These are phyloP conservation scores for Capreolus pygargus DNA, from an alignment of 2,113 vertebrate genomes.

Conservation along the genomic window DNA sequence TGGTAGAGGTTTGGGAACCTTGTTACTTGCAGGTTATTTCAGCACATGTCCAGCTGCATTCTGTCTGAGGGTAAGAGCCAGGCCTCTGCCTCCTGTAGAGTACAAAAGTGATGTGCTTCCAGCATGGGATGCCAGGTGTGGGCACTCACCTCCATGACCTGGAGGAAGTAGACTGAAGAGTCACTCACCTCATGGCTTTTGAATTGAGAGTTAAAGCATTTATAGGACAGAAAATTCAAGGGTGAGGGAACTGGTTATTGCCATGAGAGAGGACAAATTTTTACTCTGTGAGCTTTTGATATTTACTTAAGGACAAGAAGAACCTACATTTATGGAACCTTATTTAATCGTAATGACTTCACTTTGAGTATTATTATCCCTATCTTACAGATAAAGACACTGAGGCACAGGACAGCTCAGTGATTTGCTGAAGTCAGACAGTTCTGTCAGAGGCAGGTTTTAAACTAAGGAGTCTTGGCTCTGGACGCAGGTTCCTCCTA, in stretches of 20 bases:
- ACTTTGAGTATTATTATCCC: neutral
- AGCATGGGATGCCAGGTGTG: neutral
- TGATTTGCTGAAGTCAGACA: neutral
- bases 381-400: neutral
- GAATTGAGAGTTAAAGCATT: neutral
- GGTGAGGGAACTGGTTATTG: neutral
- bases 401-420: neutral
- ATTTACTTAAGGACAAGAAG: neutral
- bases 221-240: neutral
- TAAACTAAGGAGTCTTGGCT: neutral
- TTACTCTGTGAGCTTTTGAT: neutral
- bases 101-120: neutral
- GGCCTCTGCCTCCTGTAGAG: neutral
- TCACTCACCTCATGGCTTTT: neutral
- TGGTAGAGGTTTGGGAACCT: rapidly evolving
- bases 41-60: neutral
- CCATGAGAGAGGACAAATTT: neutral
- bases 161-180: neutral
- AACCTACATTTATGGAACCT: neutral
- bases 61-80: neutral
- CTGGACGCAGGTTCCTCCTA: neutral
- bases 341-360: neutral
- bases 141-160: rapidly evolving
- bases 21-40: neutral
- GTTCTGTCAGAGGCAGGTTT: neutral